Evolutionary conservation across 2,888 invertebrate species (phyloP), one percentile per base, ranked within the genome.

Genomic region (Caenorhabditis sinica): DNA sequence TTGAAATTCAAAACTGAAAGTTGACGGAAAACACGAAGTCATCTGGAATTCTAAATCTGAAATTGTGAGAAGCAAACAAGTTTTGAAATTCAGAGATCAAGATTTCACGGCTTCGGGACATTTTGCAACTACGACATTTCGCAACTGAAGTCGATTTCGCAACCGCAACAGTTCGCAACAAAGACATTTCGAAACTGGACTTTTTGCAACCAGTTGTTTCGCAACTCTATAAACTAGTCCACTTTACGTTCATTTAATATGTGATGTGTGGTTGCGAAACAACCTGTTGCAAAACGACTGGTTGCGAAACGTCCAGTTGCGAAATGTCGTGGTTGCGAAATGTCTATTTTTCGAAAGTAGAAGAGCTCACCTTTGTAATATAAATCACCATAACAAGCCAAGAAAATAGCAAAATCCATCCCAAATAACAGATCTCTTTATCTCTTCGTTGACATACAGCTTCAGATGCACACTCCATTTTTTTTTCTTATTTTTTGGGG

Each of bases 311-410:
- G n/a, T n/a, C n/a, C n/a, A n/a, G n/a, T n/a, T n/a, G n/a, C n/a
- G n/a, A n/a, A n/a, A n/a, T n/a, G n/a, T n/a, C n/a, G 5, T 5
- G n/a, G 11, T 45, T 45, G 11, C n/a, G 45, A 45, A 17, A 45
- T 15, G 33, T 36, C 9, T 36, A 6, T 36, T 36, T 45, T 45
- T 17, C 45, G 17, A 45, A 60, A 60, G 30, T 25, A 60, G 53
- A 56, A 58, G 53, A 49, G 45, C 45, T 23, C 9, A 88, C 89
- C 65, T 88, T 87, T 8, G 89, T 89, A 63, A 89, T 88, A 60
- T 89, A 89, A 66, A 89, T 87, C 36, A 89, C 82, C 86, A 87
- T 89, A 28, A 79, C 63, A 13, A 89, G 77, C 89, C 89, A 89
- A 6, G 86, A 51, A 28, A 88, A 84, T 13, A 89, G 60, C 0